phyloP scores from a whole-genome alignment of 2,888 invertebrate species.

The Rhorus exstirpatorius region DNA sequence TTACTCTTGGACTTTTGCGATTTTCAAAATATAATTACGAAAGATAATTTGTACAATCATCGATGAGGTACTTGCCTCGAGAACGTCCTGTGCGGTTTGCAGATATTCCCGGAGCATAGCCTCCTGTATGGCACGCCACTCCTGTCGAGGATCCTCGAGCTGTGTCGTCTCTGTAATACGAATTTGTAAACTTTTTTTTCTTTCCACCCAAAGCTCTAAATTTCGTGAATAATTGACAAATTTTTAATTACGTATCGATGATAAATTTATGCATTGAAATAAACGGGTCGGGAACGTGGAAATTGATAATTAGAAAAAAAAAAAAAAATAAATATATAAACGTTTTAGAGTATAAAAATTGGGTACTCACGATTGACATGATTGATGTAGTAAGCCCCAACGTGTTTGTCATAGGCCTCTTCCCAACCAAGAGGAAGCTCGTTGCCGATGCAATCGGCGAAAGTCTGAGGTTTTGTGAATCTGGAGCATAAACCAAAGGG shows the following conservation, averaged over 20 bases:
- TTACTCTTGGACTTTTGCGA: no score
- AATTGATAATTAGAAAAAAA: background rate
- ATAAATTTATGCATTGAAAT: no score
- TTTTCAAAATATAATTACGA: background rate
- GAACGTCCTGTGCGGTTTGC: constrained; percentile 97
- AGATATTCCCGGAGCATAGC: constrained; percentile 98
- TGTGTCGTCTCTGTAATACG: constrained; percentile 95
- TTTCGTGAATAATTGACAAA: no score
- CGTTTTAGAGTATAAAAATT: constrained; percentile 23
- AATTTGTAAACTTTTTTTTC: constrained; percentile 5
- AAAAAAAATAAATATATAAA: constrained; percentile 38
- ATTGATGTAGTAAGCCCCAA: constrained; percentile 98
- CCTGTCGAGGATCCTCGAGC: constrained; percentile 97
- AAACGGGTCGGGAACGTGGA: no score
- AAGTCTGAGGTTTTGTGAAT: constrained; percentile 98
- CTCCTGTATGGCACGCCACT: constrained; percentile 98
- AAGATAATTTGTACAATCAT: background rate
- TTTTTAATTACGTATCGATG: no score
- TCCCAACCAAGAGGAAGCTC: constrained; percentile 99
- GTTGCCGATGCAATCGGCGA: constrained; percentile 99
- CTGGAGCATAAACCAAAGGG: constrained; percentile 88
- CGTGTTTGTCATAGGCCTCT: constrained; percentile 96
- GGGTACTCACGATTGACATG: constrained; percentile 96
- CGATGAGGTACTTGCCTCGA: constrained; percentile 90
- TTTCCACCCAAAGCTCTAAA: no score